Conservation (phyloP, 2,888 invertebrate species). For the Nephrotoma appendiculata region DNA sequence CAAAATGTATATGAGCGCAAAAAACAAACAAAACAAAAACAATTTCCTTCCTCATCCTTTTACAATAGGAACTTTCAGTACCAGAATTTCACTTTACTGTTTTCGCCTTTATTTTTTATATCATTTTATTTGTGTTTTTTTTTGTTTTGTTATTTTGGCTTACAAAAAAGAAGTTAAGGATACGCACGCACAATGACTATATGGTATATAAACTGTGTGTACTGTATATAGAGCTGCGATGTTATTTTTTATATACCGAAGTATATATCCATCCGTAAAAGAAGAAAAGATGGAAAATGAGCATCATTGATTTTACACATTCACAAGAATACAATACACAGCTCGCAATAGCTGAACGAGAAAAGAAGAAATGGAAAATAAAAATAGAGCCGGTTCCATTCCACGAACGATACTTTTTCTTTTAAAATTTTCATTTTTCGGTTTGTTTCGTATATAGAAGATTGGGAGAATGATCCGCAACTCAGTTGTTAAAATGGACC, state of each 20-base stretch:
- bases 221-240: neutral
- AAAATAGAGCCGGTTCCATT: no score
- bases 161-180: neutral
- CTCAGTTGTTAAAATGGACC: no score
- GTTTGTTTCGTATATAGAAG: no score
- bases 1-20: neutral
- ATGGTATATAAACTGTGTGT: neutral
- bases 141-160: neutral
- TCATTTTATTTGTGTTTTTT: neutral
- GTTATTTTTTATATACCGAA: neutral
- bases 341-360: neutral
- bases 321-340: neutral
- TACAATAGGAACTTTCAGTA: neutral
- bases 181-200: neutral
- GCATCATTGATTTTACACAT: neutral
- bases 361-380: neutral
- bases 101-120: neutral
- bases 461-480: no score
- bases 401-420: no score
- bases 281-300: neutral
- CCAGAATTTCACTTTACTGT: neutral
- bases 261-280: neutral
- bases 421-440: no score
- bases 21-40: neutral
- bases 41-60: neutral